These are phyloP conservation scores for Toxotes jaculatrix DNA, from an alignment of 2,113 vertebrate genomes.

Conservation along the genomic window DNA sequence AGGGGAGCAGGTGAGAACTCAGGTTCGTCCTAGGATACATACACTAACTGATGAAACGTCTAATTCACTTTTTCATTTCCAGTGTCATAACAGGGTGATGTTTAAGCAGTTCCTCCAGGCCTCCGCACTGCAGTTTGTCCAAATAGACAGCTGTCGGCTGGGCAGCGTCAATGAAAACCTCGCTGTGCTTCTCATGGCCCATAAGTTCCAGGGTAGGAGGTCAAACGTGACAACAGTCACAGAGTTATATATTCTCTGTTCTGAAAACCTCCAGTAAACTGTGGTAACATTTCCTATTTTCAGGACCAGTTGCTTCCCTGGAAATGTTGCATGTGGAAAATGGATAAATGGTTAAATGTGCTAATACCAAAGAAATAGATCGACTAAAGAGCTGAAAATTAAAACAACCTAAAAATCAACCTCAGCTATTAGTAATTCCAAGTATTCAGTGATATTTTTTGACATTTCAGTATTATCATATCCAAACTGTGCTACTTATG, in stretches of 20 bases:
- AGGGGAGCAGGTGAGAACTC: slow-evolving; percentile 85
- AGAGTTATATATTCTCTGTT: neutral
- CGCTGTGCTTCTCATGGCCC: slow-evolving; percentile 88
- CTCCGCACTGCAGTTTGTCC: slow-evolving; percentile 88
- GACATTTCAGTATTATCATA: too few relatives aligned
- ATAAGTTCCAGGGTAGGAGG: slow-evolving; percentile 85
- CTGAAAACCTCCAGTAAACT: too few relatives aligned
- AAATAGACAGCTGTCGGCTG: slow-evolving; percentile 90
- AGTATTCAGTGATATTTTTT: too few relatives aligned
- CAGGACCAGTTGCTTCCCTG: too few relatives aligned
- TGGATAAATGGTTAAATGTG: too few relatives aligned
- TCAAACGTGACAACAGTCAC: neutral
- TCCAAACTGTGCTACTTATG: too few relatives aligned
- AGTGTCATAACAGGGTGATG: slow-evolving; percentile 89
- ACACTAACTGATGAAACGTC: neutral
- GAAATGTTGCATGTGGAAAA: too few relatives aligned
- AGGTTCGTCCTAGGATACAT: neutral
- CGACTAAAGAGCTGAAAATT: too few relatives aligned
- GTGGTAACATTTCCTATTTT: too few relatives aligned
- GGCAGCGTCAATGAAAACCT: slow-evolving; percentile 91
- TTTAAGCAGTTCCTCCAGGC: slow-evolving; percentile 91
- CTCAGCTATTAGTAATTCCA: too few relatives aligned
- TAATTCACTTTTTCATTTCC: slow-evolving; percentile 18
- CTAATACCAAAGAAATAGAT: too few relatives aligned
- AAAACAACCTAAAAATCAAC: too few relatives aligned